Percentiles rank a stretch among this genome's conserved stretches.
These are phyloP conservation scores for Apodemus speciosus DNA, from an alignment of 2,113 vertebrate species.

Conservation along the genomic window DNA sequence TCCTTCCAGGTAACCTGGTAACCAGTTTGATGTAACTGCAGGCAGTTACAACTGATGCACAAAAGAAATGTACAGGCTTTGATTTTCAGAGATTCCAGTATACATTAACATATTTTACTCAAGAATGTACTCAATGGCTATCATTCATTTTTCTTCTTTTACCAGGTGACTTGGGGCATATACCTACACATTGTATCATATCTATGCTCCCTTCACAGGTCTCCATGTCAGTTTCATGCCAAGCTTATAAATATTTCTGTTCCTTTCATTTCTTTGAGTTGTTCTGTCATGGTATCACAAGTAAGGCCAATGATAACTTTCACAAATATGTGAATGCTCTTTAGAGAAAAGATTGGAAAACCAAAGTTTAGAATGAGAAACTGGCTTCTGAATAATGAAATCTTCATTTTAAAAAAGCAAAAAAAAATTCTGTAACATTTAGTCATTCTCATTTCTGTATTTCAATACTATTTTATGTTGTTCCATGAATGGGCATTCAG, in stretches of 20 bases:
- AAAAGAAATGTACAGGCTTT: background rate
- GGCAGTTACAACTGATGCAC: background rate
- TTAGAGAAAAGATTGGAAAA: constrained; percentile 60
- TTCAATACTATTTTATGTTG: constrained; percentile 34
- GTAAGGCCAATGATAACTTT: background rate
- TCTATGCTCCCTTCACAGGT: background rate
- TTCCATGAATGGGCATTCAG: constrained; percentile 43
- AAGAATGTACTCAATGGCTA: background rate
- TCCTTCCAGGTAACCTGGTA: no score
- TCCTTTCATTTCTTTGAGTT: constrained; percentile 6
- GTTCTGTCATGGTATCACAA: background rate
- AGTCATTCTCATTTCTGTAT: constrained; percentile 54
- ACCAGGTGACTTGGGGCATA: background rate
- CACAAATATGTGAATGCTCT: constrained; percentile 23
- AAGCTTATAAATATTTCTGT: constrained; percentile 18
- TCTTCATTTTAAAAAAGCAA: constrained; percentile 45
- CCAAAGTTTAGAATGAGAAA: constrained; percentile 61
- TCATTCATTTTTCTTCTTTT: background rate
- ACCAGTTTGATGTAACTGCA: no score
- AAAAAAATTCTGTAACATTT: constrained; percentile 52
- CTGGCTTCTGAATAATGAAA: background rate
- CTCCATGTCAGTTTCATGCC: background rate
- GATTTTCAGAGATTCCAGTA: background rate
- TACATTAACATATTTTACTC: background rate
- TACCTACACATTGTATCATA: background rate